Evolutionary conservation across 2,113 vertebrate species (phyloP).

Genomic region (Toxotes chatareus): DNA sequence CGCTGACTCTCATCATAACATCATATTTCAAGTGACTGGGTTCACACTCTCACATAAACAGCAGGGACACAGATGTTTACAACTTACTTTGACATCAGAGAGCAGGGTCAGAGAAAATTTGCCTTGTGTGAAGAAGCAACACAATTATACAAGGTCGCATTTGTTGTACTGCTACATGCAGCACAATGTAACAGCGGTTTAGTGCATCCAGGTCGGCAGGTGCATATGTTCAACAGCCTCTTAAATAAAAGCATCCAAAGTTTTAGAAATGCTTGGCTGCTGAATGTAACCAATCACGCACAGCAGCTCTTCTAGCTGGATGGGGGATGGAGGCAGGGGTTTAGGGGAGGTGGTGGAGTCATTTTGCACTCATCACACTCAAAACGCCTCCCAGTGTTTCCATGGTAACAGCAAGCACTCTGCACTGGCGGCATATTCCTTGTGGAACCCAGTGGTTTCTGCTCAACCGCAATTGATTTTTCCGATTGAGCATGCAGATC

Average conservation of each 20-base stretch:
- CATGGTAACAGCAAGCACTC: constrained; percentile 78
- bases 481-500: constrained; percentile 26
- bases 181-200: neutral
- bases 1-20: constrained; percentile 16
- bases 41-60: constrained; percentile 6
- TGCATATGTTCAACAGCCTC: neutral
- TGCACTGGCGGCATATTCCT: constrained; percentile 50
- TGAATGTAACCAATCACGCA: neutral
- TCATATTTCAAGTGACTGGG: constrained; percentile 24
- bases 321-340: neutral
- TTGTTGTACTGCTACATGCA: neutral
- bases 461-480: constrained; percentile 64
- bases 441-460: constrained; percentile 35
- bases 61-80: constrained; percentile 12
- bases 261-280: constrained; percentile 1
- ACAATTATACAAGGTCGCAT: neutral
- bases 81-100: neutral
- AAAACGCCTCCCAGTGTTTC: constrained; percentile 70
- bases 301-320: constrained; percentile 26
- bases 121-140: neutral
- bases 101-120: neutral
- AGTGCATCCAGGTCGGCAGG: neutral
- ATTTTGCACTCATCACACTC: constrained; percentile 54
- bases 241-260: neutral
- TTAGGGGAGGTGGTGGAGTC: constrained; percentile 19